A percentile compares a stretch with the other conserved stretches of the same genome.
phyloP scores from a whole-genome alignment of 2,797 vertebrate genomes.

The Manis pentadactyla region DNA sequence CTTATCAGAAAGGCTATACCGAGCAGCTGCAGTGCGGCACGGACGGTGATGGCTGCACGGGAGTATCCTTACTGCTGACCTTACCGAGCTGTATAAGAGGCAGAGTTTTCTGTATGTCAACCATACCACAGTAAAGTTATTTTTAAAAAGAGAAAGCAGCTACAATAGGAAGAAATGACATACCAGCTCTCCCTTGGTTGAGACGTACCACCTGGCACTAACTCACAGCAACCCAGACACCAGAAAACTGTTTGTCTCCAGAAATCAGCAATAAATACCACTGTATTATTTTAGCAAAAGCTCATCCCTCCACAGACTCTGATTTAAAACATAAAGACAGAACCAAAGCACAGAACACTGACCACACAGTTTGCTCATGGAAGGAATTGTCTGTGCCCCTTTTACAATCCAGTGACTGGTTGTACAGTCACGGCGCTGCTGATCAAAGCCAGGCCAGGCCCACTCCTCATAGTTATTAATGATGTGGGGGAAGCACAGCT shows the following conservation, averaged over 20 bases:
- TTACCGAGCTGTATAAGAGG: not conserved
- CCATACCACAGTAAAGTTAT: not conserved
- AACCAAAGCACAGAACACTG: constrained; percentile 15
- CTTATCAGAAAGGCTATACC: not conserved
- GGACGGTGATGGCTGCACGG: not conserved
- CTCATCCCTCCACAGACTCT: not conserved
- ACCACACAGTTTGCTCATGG: not conserved
- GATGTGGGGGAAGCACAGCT: not conserved
- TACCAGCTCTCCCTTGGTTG: not conserved
- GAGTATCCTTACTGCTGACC: not conserved
- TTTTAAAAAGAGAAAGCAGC: not conserved
- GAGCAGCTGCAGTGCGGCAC: not conserved
- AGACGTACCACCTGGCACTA: not conserved
- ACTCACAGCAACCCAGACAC: not conserved
- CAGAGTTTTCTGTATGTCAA: not conserved
- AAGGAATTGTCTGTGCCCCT: not conserved
- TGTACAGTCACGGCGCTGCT: not conserved
- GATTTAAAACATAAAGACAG: not conserved
- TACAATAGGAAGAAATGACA: not conserved
- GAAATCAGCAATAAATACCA: not conserved
- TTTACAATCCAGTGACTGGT: constrained; percentile 1
- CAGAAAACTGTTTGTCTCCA: not conserved
- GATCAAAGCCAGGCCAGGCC: not conserved
- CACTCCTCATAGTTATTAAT: constrained; percentile 48
- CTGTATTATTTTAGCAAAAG: constrained; percentile 26